phyloP scores from a whole-genome alignment of 2,797 vertebrate species.

The Percopsis omiscomaycus region DNA sequence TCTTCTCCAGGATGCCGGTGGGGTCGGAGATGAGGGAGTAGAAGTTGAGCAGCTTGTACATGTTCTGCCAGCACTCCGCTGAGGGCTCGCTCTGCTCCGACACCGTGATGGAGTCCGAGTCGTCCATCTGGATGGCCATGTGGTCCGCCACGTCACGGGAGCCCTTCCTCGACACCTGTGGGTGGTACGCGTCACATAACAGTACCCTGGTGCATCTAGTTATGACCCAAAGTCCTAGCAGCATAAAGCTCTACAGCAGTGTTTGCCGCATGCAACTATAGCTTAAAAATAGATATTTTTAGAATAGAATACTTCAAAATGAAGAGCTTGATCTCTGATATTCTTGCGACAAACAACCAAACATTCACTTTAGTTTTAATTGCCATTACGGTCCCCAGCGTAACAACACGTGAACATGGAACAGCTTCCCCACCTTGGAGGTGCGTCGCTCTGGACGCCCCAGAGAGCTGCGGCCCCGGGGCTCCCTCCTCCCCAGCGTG shows the following conservation, averaged over 20 bases:
- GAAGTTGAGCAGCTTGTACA: slow-evolving; percentile 99
- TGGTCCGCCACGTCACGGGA: slow-evolving; percentile 96
- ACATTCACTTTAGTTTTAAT: too few species aligned
- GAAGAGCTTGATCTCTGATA: too few species aligned
- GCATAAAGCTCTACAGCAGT: too few species aligned
- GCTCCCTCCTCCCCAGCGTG: slow-evolving; percentile 82
- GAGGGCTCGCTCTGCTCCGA: slow-evolving; percentile 98
- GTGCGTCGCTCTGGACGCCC: slow-evolving; percentile 92
- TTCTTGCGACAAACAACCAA: too few species aligned
- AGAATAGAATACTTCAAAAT: too few species aligned
- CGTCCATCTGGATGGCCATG: slow-evolving; percentile 96
- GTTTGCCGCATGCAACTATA: too few species aligned
- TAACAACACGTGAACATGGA: too few species aligned
- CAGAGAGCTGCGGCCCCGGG: slow-evolving; percentile 86
- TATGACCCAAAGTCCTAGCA: not conserved
- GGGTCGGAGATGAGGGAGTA: slow-evolving; percentile 98
- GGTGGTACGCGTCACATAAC: not conserved
- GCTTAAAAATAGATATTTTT: too few species aligned
- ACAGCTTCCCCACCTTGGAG: slow-evolving; percentile 76
- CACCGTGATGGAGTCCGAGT: slow-evolving; percentile 97
- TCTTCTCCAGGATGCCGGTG: slow-evolving; percentile 94
- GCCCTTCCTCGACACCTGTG: slow-evolving; percentile 89
- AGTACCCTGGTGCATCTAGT: not conserved
- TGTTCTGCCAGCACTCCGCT: slow-evolving; percentile 99
- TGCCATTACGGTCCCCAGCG: too few species aligned